Conservation (phyloP, 2,888 invertebrate genomes). For the Lasius platythorax region DNA sequence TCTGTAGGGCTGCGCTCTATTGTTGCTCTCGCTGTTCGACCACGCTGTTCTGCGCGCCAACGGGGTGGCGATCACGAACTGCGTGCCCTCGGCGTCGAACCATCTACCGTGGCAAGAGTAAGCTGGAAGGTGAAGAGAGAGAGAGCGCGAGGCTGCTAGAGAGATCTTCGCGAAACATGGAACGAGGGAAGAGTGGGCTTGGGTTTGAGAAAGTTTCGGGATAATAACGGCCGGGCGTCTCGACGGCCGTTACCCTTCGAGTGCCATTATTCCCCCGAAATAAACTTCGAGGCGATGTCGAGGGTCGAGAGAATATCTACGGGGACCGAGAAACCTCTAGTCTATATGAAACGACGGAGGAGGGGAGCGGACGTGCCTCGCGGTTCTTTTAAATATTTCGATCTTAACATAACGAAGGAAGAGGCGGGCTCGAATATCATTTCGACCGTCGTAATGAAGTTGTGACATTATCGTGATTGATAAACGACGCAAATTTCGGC, state of each 20-base stretch:
- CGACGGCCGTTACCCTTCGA: slow-evolving; percentile 66
- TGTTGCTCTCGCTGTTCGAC: slow-evolving; percentile 78
- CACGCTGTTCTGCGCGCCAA: slow-evolving; percentile 86
- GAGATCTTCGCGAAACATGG: slow-evolving; percentile 37
- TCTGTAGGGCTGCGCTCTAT: slow-evolving; percentile 84
- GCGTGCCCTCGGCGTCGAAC: slow-evolving; percentile 92
- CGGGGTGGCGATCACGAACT: slow-evolving; percentile 94
- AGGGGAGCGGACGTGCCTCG: slow-evolving; percentile 19
- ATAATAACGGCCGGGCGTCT: slow-evolving; percentile 54
- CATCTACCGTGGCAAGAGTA: slow-evolving; percentile 96
- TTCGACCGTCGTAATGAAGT: slow-evolving; percentile 43
- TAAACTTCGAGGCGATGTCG: slow-evolving; percentile 65
- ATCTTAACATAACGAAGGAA: slow-evolving; percentile 32
- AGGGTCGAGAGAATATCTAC: slow-evolving; percentile 40
- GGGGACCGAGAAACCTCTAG: background rate
- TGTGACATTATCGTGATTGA: slow-evolving; percentile 47
- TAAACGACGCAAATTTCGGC: slow-evolving; percentile 29
- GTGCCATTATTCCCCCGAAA: slow-evolving; percentile 68
- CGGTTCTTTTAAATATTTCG: slow-evolving; percentile 45
- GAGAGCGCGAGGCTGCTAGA: slow-evolving; percentile 26
- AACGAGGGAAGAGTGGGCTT: slow-evolving; percentile 11
- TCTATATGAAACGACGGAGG: background rate
- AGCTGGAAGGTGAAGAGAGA: slow-evolving; percentile 87
- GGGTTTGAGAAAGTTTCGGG: slow-evolving; percentile 52
- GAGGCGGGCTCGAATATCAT: slow-evolving; percentile 15